Conservation (phyloP, 35 echinoderm and acorn worm genomes). For the Heliocidaris tuberculata region DNA sequence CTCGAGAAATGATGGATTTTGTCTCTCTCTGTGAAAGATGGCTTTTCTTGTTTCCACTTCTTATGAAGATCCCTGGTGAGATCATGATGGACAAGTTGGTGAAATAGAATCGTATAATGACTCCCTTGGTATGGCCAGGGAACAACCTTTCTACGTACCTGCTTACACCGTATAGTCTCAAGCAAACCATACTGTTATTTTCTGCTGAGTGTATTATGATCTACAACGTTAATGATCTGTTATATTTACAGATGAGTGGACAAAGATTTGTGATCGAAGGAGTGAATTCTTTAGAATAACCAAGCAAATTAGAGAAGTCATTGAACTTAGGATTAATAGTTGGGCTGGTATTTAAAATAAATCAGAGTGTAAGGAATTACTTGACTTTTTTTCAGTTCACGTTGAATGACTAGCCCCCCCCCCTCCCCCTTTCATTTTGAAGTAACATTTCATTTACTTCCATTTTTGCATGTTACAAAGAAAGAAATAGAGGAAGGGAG, state of each 20-base stretch:
- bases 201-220: not conserved
- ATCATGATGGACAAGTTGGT: conserved; percentile 1
- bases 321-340: not conserved
- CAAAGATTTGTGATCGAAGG: not conserved
- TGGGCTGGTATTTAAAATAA: too few species aligned
- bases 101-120: not conserved
- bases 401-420: too few species aligned
- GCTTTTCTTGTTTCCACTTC: not conserved
- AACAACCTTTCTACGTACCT: not conserved
- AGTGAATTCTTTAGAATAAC: not conserved
- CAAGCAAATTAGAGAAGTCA: not conserved
- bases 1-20: not conserved
- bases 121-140: not conserved
- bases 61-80: not conserved
- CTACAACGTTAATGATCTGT: too few species aligned
- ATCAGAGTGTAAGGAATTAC: too few species aligned
- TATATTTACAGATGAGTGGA: not conserved
- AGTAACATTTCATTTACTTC: too few species aligned
- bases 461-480: too few species aligned
- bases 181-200: not conserved
- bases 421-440: too few species aligned
- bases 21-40: not conserved
- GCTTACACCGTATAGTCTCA: not conserved
- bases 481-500: too few species aligned
- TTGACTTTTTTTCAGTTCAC: too few species aligned